Base-by-base conservation (phyloP, 2,888 invertebrate species). In the Xestia sexstrigata region DNA sequence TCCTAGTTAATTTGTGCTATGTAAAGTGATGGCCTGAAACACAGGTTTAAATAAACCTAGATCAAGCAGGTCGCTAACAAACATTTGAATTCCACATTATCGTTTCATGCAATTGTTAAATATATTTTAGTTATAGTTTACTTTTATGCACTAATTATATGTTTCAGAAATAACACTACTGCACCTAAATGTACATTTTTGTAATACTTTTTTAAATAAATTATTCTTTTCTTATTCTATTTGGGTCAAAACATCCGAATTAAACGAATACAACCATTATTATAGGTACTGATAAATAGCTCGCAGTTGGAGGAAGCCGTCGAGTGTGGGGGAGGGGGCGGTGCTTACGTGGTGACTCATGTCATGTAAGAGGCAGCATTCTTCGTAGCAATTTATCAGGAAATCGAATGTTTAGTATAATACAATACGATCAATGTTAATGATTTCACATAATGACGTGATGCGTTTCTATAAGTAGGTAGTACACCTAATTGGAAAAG, bases 341-440 rank as follows among this genome's bases (percentile, higher is more conserved):
- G 60, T 7, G 15, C 15, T 26, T 6, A 15, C 15, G 17, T 39
- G 15, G n/a, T 49, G 70, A 70, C 72, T 72, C 72, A 42, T 20
- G 71, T 13, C 58, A 58, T 15, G 58, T 15, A 42, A 39, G 26
- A 69, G 68, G 71, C 20, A 35, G 35, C 35, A 13, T 47, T 67
- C 45, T 68, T 69, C 47, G 39, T n/a, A 72, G 20, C 49, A 20
- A 71, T 42, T 17, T 23, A 42, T 73, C 52, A 71, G 23, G 52
- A 42, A 73, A 52, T 52, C 15, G 49, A 70, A 70, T 20, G 71
- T n/a, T 35, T n/a, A n/a, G n/a, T n/a, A n/a, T n/a, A n/a, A 35
- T n/a, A 35, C 68, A 35, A 69, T 49, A 11, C 70, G n/a, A n/a
- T n/a, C 26, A 49, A 26, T 15, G 20, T 26, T 23, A 17, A 52